A percentile compares a stretch with the other conserved stretches of the same genome.
Evolutionary conservation across 2,888 invertebrate genomes (phyloP).

Genomic region (Herminia tarsipennalis): DNA sequence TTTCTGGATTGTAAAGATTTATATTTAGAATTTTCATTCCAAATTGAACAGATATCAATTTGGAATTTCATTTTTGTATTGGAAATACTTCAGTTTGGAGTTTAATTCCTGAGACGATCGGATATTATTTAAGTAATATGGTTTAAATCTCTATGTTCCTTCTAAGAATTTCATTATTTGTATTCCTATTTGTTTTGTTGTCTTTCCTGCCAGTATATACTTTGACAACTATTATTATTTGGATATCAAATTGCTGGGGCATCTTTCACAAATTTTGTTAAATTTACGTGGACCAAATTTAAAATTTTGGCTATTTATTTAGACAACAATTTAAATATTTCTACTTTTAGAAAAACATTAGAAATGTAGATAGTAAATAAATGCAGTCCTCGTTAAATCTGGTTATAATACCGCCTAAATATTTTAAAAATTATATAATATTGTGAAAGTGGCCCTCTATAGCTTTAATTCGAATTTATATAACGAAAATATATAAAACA

Average conservation of each 20-base stretch:
- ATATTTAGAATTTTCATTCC: conserved; percentile 35
- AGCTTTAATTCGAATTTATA: conserved; percentile 43
- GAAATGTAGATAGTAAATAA: conserved; percentile 27
- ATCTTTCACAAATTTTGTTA: conserved; percentile 32
- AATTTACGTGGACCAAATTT: conserved; percentile 30
- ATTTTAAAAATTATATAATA: conserved; percentile 25
- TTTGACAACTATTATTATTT: conserved; percentile 29
- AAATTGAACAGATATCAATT: conserved; percentile 21
- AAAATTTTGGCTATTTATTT: conserved; percentile 10
- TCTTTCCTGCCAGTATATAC: conserved; percentile 47
- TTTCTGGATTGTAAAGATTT: conserved; percentile 22
- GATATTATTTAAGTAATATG: conserved; percentile 36
- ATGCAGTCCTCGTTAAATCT: conserved; percentile 26
- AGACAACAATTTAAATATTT: conserved; percentile 18
- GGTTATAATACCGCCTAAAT: conserved; percentile 40
- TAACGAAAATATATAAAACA: conserved; percentile 44
- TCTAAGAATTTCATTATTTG: conserved; percentile 48
- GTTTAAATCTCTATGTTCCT: conserved; percentile 44
- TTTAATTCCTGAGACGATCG: conserved; percentile 25
- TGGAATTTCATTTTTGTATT: conserved; percentile 18
- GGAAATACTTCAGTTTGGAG: conserved; percentile 26
- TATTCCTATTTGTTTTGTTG: conserved; percentile 37
- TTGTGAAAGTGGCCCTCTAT: conserved; percentile 42
- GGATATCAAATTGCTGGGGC: conserved; percentile 34
- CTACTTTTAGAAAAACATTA: conserved; percentile 11